Evolutionary conservation across 2,888 invertebrate genomes (phyloP), one percentile per base, ranked within the genome.

Genomic region (Pseudococcus jackbeardsleyi): DNA sequence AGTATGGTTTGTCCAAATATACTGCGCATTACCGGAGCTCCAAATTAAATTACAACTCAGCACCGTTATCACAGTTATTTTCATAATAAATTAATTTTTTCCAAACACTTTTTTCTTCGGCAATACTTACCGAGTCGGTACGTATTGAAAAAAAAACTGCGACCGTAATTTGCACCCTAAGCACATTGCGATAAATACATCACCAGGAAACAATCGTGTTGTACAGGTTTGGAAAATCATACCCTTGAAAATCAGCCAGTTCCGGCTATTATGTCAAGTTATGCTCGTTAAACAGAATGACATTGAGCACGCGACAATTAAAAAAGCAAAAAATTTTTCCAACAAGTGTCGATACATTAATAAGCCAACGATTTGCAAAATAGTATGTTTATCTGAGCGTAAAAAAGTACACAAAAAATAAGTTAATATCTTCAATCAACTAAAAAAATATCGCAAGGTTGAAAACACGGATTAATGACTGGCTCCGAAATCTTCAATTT

Each of bases 351-450:
- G 42, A 54, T n/a, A 5, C 54, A n/a, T n/a, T n/a, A 50, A 50
- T 15, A 50, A 9, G 0, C 15, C 15, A 12, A 50, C 48, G 6
- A 50, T 50, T 50, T 50, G 48, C 8, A 50, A 50, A 50, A 50
- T 33, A n/a, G n/a, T n/a, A 50, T 12, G 15, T 50, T 50, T 50
- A 68, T 68, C 22, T 1, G 26, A 26, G n/a, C 26, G 15, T 68
- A 68, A 68, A 68, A 68, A 68, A 68, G n/a, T 68, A 68, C 68
- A 72, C 68, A 72, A 72, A 72, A 72, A 33, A 22, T 64, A 11
- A 9, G 33, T 15, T 15, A 33, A 12, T 33, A 19, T 11, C 22
- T 64, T 12, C 15, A 33, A 72, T 33, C 33, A 33, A 17, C 33
- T 82, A 82, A 82, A 82, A 82, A 33, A 33, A 33, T 33, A 33